Evolutionary conservation across 2,888 invertebrate genomes (phyloP).

Genomic region (Eumerus sabulonum): DNA sequence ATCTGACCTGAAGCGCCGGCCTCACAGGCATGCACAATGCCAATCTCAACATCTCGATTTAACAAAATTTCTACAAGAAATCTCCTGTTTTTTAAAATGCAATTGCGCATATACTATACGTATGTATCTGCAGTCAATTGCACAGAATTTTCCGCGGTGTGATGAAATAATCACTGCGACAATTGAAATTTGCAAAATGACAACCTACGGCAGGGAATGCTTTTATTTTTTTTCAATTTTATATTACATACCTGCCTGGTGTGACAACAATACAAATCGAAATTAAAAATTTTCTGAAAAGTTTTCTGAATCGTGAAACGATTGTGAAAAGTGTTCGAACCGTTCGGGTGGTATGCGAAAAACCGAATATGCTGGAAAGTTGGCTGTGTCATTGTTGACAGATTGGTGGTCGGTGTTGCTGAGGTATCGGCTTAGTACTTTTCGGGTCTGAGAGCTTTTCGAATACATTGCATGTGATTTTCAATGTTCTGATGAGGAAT

Average conservation of each 20-base stretch:
- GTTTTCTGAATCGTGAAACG: too few relatives aligned
- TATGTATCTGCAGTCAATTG: background rate
- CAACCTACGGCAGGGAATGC: background rate
- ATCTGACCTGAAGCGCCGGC: slow-evolving; percentile 52
- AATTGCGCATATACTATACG: too few relatives aligned
- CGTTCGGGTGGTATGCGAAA: too few relatives aligned
- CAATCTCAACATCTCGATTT: slow-evolving; percentile 74
- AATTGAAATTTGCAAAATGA: slow-evolving; percentile 14
- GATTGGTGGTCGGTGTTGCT: too few relatives aligned
- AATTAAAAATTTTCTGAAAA: too few relatives aligned
- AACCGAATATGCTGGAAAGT: slow-evolving; percentile 39
- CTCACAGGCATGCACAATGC: slow-evolving; percentile 69
- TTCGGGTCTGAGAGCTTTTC: too few relatives aligned
- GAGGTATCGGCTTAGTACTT: too few relatives aligned
- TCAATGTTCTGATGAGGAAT: too few relatives aligned
- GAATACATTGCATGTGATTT: too few relatives aligned
- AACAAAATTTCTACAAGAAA: slow-evolving; percentile 70
- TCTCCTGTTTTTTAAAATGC: background rate
- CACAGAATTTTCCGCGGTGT: too few relatives aligned
- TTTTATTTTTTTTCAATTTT: background rate
- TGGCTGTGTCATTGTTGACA: too few relatives aligned
- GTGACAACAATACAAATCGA: background rate
- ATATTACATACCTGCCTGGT: background rate
- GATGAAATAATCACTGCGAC: slow-evolving; percentile 54
- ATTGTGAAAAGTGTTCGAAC: too few relatives aligned